A percentile compares a stretch with the other conserved stretches of the same genome.
phyloP scores from a whole-genome alignment of 1,140 invertebrate genomes.

The Sminthurides bifidus region DNA sequence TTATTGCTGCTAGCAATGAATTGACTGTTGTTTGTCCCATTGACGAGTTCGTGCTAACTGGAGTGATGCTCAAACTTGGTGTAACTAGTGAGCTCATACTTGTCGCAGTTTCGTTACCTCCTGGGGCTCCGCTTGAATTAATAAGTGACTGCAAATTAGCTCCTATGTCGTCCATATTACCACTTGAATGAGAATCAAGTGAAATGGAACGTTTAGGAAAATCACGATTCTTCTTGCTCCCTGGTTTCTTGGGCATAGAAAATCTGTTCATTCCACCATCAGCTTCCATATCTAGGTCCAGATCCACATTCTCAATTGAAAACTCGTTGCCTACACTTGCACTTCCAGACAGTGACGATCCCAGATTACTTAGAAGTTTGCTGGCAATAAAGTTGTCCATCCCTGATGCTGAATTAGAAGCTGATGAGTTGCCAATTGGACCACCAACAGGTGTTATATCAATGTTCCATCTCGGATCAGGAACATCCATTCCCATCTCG shows the following conservation, averaged over 20 bases:
- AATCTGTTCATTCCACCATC: background rate
- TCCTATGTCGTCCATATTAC: background rate
- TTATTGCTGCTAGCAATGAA: conserved; percentile 49
- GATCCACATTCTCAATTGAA: conserved; percentile 1
- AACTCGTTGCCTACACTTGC: background rate
- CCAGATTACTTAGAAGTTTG: background rate
- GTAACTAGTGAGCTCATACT: conserved; percentile 41
- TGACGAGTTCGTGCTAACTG: conserved; percentile 45
- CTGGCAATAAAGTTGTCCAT: conserved; percentile 8
- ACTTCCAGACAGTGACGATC: background rate
- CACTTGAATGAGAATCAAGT: conserved; percentile 14
- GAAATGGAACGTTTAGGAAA: conserved; percentile 26
- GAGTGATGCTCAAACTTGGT: conserved; percentile 66
- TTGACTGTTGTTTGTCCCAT: conserved; percentile 36
- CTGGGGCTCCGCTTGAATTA: background rate
- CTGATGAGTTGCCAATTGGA: background rate
- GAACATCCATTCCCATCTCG: conserved; percentile 16
- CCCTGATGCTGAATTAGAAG: background rate
- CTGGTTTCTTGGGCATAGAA: conserved; percentile 4
- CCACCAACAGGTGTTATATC: conserved; percentile 28
- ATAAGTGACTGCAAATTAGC: conserved; percentile 10
- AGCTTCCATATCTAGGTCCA: background rate
- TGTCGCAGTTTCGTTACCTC: background rate
- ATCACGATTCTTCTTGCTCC: background rate
- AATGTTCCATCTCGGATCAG: conserved; percentile 28